Conservation (phyloP, 2,113 vertebrate genomes). For the Microcebus lehilahytsara region DNA sequence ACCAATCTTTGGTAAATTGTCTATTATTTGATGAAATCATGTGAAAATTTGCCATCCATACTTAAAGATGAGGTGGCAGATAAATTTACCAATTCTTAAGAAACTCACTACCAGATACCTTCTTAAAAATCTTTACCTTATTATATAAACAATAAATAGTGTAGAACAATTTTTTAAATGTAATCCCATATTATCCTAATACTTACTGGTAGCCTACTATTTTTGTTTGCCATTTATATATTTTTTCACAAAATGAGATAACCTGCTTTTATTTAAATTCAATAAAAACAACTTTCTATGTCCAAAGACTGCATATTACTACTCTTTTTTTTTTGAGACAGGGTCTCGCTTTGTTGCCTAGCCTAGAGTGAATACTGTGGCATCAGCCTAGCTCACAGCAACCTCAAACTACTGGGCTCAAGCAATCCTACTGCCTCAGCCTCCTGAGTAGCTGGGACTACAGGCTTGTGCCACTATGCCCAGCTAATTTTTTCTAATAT, state of each 20-base stretch:
- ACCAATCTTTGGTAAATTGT: neutral
- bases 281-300: neutral
- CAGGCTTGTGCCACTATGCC: too few species aligned
- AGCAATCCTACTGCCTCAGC: too few species aligned
- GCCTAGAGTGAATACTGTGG: too few species aligned
- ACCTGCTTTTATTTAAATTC: neutral
- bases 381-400: too few species aligned
- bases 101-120: neutral
- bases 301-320: neutral
- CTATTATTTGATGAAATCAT: neutral
- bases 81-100: neutral
- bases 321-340: neutral
- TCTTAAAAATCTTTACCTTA: conserved; percentile 3
- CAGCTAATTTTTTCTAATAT: too few species aligned
- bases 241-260: neutral
- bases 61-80: neutral
- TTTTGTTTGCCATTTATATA: neutral
- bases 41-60: neutral
- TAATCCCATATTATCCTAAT: neutral
- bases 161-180: neutral
- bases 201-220: neutral
- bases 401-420: too few species aligned
- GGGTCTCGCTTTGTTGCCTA: too few species aligned
- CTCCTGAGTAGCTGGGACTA: too few species aligned
- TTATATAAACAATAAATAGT: conserved; percentile 7